These are phyloP conservation scores for Tolmerus cingulatus DNA, from an alignment of 2,888 invertebrate species.

Conservation along the genomic window DNA sequence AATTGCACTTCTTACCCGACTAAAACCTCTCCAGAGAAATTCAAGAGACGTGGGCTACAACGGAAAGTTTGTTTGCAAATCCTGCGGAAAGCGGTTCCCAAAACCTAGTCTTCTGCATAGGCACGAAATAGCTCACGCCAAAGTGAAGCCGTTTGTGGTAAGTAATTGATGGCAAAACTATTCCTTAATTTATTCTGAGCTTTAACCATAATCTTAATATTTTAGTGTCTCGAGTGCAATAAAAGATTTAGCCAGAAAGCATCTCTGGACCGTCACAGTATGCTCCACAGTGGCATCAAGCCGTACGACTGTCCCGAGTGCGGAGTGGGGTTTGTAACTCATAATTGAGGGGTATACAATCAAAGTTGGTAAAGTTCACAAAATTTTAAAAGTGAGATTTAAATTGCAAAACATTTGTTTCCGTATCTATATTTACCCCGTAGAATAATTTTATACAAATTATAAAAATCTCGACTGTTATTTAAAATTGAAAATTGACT, in stretches of 20 bases:
- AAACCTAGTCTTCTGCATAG: conserved; percentile 52
- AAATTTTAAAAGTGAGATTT: too few species aligned
- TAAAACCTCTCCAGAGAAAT: not conserved
- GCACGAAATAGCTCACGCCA: conserved; percentile 53
- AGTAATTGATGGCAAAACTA: not conserved
- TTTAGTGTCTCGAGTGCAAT: conserved; percentile 50
- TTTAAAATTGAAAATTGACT: too few species aligned
- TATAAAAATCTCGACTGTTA: too few species aligned
- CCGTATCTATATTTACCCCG: too few species aligned
- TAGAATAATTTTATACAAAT: too few species aligned
- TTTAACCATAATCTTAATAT: not conserved
- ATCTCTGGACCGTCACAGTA: conserved; percentile 52
- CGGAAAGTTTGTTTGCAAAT: conserved; percentile 42
- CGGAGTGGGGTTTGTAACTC: conserved; percentile 49
- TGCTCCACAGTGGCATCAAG: conserved; percentile 50
- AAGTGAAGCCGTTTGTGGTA: conserved; percentile 52
- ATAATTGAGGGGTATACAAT: too few species aligned
- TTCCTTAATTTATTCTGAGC: not conserved
- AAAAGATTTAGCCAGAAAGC: conserved; percentile 53
- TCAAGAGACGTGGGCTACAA: not conserved
- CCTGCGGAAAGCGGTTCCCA: conserved; percentile 52
- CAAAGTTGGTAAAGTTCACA: too few species aligned
- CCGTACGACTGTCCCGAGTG: conserved; percentile 52
- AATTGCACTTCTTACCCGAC: not conserved
- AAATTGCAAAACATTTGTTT: too few species aligned